Evolutionary conservation across 1,140 invertebrate genomes (phyloP).

Genomic region (Orussus abietinus): DNA sequence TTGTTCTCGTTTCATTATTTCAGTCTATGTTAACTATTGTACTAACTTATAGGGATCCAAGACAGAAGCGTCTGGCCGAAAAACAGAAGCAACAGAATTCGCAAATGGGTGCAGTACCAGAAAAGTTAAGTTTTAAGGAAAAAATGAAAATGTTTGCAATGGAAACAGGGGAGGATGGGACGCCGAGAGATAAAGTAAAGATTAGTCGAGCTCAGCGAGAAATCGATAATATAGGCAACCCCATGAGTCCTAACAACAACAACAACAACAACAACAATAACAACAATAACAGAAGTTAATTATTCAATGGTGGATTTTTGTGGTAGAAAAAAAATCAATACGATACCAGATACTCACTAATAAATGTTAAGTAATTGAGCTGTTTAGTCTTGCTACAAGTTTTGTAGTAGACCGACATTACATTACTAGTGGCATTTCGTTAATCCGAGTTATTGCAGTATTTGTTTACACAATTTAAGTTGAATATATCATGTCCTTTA

Average conservation of each 20-base stretch:
- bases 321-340: too few relatives aligned
- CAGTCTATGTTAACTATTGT: too few relatives aligned
- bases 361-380: too few relatives aligned
- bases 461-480: too few relatives aligned
- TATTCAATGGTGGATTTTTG: too few relatives aligned
- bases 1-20: constrained; percentile 12
- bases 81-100: constrained; percentile 67
- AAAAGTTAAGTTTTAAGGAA: constrained; percentile 89
- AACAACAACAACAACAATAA: constrained; percentile 23
- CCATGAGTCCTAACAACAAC: constrained; percentile 48
- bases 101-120: constrained; percentile 68
- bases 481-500: too few relatives aligned
- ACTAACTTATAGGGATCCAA: constrained; percentile 68
- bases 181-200: constrained; percentile 88
- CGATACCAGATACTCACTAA: too few relatives aligned
- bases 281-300: constrained; percentile 22
- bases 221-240: constrained; percentile 69
- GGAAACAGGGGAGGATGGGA: constrained; percentile 82
- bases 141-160: constrained; percentile 98
- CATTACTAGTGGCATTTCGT: too few relatives aligned
- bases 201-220: constrained; percentile 88
- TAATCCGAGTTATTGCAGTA: too few relatives aligned
- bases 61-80: constrained; percentile 74
- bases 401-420: too few relatives aligned
- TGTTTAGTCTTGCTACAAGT: too few relatives aligned